Evolutionary conservation across 1,140 invertebrate species (phyloP), one percentile per base, ranked within the genome.

Genomic region (Drosophila nigrodunni): DNA sequence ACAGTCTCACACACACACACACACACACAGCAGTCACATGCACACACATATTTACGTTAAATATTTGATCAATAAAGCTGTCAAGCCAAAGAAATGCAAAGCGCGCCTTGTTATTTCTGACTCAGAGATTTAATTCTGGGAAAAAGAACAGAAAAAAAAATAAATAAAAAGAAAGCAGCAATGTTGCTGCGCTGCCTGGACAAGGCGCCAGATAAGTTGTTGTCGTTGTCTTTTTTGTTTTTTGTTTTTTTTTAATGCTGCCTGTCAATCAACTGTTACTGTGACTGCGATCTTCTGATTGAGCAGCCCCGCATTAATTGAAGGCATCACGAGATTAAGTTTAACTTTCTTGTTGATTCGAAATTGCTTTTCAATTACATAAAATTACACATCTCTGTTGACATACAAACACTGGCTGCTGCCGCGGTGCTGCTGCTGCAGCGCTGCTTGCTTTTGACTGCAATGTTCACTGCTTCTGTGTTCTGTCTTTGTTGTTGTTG

Each of bases 41-140:
- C 39, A 47, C 13, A 64, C 60, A 61, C 47, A 59, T 50, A 49
- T 73, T 47, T 25, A 61, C 34, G 61, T 74, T 57, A 86, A 88
- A 88, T 87, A 88, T 87, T 87, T 87, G 80, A 88, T 87, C 83
- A 87, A 87, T 87, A 87, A 74, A 74, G n/a, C 39, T 61, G 41
- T 55, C 57, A 64, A 37, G 15, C 59, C 37, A 52, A 77, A 62
- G 35, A 68, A 69, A 41, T 64, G 49, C 60, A 47, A 70, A 78
- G 58, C 78, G 50, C 59, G 35, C 59, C 35, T 65, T 41, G 35
- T 41, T 41, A 21, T 6, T 25, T 35, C 49, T 65, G 72, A 75
- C 37, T 75, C 72, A 74, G 57, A 54, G 7, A 46, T 3, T 18
- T 7, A 73, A 46, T 60, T 59, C 47, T 37, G 46, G 2, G 25